phyloP scores from a whole-genome alignment of 2,113 vertebrate species.

The Albula glossodonta region DNA sequence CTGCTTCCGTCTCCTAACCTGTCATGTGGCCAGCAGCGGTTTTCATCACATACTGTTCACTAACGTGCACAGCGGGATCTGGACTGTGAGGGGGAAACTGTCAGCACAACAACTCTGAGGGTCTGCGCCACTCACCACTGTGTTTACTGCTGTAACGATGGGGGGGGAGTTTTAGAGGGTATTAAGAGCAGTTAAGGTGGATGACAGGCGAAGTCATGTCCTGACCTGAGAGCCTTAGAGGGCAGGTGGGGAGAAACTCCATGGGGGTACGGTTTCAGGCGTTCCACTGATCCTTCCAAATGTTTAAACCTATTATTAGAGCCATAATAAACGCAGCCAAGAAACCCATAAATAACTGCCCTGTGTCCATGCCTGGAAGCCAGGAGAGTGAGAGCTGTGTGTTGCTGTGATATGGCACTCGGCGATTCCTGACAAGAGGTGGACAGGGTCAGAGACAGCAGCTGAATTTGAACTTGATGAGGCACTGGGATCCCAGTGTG shows the following conservation, averaged over 20 bases:
- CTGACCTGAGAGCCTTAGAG: constrained; percentile 3
- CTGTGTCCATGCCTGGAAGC: constrained; percentile 19
- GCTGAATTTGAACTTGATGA: neutral
- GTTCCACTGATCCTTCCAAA: constrained; percentile 49
- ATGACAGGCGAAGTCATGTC: neutral
- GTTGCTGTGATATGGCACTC: neutral
- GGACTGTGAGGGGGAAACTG: neutral
- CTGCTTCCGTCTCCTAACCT: neutral
- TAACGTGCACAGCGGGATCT: too few relatives aligned
- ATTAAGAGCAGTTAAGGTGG: neutral
- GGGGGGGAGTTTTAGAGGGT: neutral
- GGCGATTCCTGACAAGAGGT: neutral
- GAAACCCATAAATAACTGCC: constrained; percentile 43
- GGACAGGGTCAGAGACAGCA: neutral
- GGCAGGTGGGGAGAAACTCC: constrained; percentile 41
- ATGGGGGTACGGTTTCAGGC: constrained; percentile 65
- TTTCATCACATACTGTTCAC: too few relatives aligned
- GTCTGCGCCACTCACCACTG: neutral
- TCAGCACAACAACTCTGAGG: neutral
- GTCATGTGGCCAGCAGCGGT: neutral
- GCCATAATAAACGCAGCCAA: constrained; percentile 42
- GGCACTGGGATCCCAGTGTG: neutral
- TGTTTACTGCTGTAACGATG: neutral
- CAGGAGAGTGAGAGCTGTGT: neutral
- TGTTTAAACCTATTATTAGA: constrained; percentile 68